Conservation (phyloP, 37 sponge, comb jelly and placozoan species). For the Lycopodina hypogea region DNA sequence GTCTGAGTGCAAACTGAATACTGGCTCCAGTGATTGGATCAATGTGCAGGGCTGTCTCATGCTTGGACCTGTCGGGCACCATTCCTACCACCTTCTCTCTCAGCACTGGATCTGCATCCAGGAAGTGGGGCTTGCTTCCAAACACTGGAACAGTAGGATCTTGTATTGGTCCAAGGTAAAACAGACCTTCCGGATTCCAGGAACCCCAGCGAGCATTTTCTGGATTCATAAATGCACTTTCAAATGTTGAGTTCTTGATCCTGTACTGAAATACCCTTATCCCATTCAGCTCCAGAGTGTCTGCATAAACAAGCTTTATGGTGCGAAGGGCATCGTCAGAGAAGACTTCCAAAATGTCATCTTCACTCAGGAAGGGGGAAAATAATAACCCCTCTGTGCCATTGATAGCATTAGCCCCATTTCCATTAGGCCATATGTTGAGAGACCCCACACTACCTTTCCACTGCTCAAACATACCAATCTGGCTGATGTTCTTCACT, state of each 20-base stretch:
- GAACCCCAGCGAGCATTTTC: constrained; percentile 69
- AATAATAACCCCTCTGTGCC: constrained; percentile 91
- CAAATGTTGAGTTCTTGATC: constrained; percentile 35
- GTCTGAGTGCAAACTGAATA: constrained; percentile 23
- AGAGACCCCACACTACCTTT: constrained; percentile 26
- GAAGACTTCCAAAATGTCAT: constrained; percentile 55
- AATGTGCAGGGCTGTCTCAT: constrained; percentile 58
- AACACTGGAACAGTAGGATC: constrained; percentile 62
- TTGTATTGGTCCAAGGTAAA: constrained; percentile 68
- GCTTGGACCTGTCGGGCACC: constrained; percentile 26
- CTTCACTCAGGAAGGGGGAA: constrained; percentile 46
- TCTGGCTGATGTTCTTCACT: constrained; percentile 18
- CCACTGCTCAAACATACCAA: constrained; percentile 75
- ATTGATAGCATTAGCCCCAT: constrained; percentile 61
- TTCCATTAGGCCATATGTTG: constrained; percentile 34
- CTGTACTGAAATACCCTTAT: constrained; percentile 57
- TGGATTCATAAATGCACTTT: constrained; percentile 37
- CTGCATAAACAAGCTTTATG: constrained; percentile 39
- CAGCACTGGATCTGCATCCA: constrained; percentile 72
- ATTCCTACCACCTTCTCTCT: constrained; percentile 56
- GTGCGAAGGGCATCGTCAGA: constrained; percentile 73
- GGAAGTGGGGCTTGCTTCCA: constrained; percentile 83
- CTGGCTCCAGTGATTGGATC: constrained; percentile 72
- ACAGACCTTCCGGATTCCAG: constrained; percentile 66
- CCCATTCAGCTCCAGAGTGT: constrained; percentile 25